Conservation (phyloP, 2,797 vertebrate species). For the Melanotaenia maccullochi region DNA sequence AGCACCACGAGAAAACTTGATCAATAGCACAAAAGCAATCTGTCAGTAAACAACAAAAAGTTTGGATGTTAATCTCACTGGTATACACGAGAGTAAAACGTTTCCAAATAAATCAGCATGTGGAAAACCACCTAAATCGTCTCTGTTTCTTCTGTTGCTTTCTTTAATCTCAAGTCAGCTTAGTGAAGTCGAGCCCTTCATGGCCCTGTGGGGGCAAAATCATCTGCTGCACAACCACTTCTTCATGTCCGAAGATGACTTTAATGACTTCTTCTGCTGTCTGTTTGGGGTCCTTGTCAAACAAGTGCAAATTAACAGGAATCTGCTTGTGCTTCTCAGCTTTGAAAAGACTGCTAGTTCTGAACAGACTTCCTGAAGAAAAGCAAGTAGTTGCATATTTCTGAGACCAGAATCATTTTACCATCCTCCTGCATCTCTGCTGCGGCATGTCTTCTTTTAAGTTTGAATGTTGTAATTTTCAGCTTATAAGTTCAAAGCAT, state of each 20-base stretch:
- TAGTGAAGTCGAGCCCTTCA: too few relatives aligned
- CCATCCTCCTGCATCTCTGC: neutral
- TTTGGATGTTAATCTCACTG: neutral
- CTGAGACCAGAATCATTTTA: neutral
- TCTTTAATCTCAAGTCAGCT: neutral
- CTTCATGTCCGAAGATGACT: neutral
- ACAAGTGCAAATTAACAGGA: neutral
- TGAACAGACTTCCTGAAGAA: neutral
- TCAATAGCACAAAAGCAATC: neutral
- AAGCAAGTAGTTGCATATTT: neutral
- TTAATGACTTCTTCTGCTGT: too few relatives aligned
- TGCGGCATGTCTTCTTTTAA: neutral
- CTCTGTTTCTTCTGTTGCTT: neutral
- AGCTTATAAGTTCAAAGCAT: constrained; percentile 9
- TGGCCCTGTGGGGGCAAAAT: too few relatives aligned
- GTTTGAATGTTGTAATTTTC: constrained; percentile 12
- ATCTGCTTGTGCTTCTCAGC: neutral
- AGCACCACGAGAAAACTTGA: neutral
- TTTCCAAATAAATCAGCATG: too few relatives aligned
- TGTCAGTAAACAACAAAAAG: neutral
- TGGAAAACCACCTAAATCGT: too few relatives aligned
- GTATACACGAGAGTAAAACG: neutral
- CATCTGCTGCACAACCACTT: neutral
- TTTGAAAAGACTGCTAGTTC: too few relatives aligned
- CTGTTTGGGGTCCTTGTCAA: neutral